Conservation (phyloP, 1,140 invertebrate species). For the Myzus persicae region DNA sequence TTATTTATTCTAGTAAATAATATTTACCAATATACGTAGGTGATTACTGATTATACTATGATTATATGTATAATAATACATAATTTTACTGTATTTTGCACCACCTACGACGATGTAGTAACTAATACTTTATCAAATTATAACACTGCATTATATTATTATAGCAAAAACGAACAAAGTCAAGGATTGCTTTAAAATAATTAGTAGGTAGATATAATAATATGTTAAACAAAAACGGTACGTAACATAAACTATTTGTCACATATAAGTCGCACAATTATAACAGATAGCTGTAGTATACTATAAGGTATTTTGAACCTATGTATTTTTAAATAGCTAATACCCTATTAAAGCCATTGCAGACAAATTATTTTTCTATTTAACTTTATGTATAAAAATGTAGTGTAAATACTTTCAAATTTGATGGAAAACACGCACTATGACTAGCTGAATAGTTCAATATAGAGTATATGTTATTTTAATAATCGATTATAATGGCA, state of each 20-base stretch:
- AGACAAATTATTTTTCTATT: too few relatives aligned
- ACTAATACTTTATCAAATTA: neutral
- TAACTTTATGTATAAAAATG: neutral
- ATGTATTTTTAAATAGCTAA: too few relatives aligned
- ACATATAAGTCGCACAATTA: too few relatives aligned
- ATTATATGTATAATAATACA: too few relatives aligned
- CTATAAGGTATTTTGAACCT: too few relatives aligned
- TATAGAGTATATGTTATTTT: too few relatives aligned
- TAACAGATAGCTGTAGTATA: too few relatives aligned
- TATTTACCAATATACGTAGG: neutral
- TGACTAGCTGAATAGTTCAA: neutral
- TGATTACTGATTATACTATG: neutral
- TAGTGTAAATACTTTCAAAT: neutral
- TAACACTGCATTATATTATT: too few relatives aligned
- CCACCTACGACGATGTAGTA: neutral
- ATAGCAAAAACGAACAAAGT: neutral
- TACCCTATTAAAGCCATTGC: too few relatives aligned
- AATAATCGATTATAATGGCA: too few relatives aligned
- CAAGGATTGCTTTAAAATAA: neutral
- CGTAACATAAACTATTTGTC: too few relatives aligned
- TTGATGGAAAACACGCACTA: neutral
- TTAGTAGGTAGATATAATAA: too few relatives aligned
- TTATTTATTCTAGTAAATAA: neutral
- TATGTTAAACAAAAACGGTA: neutral
- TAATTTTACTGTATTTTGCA: neutral